Evolutionary conservation across 2,797 vertebrate genomes (phyloP), one percentile per base, ranked within the genome.

Genomic region (Amazona ochrocephala): DNA sequence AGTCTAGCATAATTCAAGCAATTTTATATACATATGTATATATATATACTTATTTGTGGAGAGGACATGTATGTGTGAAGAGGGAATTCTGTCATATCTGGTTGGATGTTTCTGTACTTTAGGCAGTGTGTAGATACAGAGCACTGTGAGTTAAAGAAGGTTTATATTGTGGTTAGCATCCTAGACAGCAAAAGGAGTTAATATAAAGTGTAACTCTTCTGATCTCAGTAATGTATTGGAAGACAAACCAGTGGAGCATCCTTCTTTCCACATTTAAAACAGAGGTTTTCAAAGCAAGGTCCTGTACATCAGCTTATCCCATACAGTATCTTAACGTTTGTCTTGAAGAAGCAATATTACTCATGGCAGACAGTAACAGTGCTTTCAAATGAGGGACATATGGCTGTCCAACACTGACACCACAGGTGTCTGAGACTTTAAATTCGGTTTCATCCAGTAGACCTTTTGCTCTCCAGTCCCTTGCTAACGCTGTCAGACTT

Each of bases 321-420:
- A 18, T 45, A n/a, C 41, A 91, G 45, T 30, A 53, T 29, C 39
- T 56, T 89, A 64, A 50, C 66, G 67, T 80, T 93, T 92, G 77
- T 89, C 53, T 82, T 75, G 81, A 81, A 91, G 27, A 87, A 82
- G 86, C 62, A 79, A 78, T 65, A 87, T 92, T 89, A 91, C 24
- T 39, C 67, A 87, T 85, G 75, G 71, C 41, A 95, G 86, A 56
- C 74, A 87, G 65, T 21, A 77, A 82, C 1, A 0, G 30, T 0
- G 1, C 53, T 82, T 94, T 84, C 78, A 95, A 90, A 79, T 67
- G 84, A 89, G 81, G 74, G 93, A 94, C 88, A 95, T 90, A 94
- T 94, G 87, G 90, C 86, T 94, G 78, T 96, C 94, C 92, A 80
- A 84, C 50, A 79, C 81, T 67, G 75, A 71, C 92, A 84, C 87